Base-by-base conservation (phyloP, 2,888 invertebrate species). In the Drosophila atripex region DNA sequence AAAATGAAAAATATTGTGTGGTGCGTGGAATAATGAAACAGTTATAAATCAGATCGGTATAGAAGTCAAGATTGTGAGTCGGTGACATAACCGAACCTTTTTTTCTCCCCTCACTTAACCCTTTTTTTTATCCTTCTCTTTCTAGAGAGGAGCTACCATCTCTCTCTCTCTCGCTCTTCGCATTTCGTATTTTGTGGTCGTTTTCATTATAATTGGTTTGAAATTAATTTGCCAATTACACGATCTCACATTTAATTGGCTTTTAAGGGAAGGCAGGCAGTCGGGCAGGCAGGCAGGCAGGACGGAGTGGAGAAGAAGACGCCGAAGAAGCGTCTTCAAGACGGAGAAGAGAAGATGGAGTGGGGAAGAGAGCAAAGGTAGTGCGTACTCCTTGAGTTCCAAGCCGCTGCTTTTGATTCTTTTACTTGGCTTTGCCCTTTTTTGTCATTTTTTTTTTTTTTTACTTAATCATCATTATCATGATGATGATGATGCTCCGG, bases 221-320 rank as follows among this genome's bases (percentile, higher is more conserved):
- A 89, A 89, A 90, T 90, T 90, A 90, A 90, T 90, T 90, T 90
- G 89, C 90, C 90, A 90, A 90, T 90, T 90, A 90, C 89, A 90
- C 88, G 90, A 89, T 90, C 89, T 87, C 89, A 89, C 89, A 90
- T 90, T 90, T 90, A 90, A 90, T 90, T 90, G 89, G 89, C 88
- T 86, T 88, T 76, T 85, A 88, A 75, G 46, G 68, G 75, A 74
- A 73, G 76, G 71, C 35, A 28, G 18, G 53, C 21, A 54, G n/a
- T n/a, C n/a, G n/a, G 32, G 50, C 7, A 6, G 25, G 25, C 5
- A 18, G 18, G 25, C 7, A 25, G 3, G 25, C 9, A 28, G 28
- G 2, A 25, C 7, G 28, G 28, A 1, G 28, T 8, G 3, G 9
- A 66, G 56, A 12, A 38, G 28, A 25, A 35, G 55, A 35, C 39